Base-by-base conservation (phyloP, 2,888 invertebrate genomes). In the Polyploca ridens region DNA sequence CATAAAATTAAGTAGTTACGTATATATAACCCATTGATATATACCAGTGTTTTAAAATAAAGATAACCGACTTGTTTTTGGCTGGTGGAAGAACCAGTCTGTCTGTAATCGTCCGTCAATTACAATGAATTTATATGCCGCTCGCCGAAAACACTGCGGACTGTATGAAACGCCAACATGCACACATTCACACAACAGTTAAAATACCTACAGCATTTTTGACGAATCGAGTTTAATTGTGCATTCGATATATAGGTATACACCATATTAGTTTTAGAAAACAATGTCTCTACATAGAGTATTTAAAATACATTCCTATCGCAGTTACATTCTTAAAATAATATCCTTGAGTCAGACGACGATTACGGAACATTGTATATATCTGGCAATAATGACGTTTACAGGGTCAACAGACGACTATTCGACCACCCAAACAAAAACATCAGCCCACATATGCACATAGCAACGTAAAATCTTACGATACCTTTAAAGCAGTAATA, bases 41-140 rank as follows among this genome's bases (percentile, higher is more conserved):
- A 54, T 54, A 54, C 4, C n/a, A 49, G 54, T n/a, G 6, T 14
- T 46, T 46, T 19, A 19, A 19, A 19, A 54, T 16, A 19, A 19
- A 54, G 54, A 54, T 54, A 54, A 19, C 4, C 16, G 54, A 54
- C 54, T 54, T n/a, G 54, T 54, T 54, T 46, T 54, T 54, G 35
- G 33, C 59, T 33, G 33, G 27, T 59, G 59, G 59, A 33, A 33
- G 33, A 35, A 59, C 35, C 59, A 33, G 59, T 35, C 5, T 5
- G 59, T 35, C 5, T 5, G 35, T 35, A 33, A n/a, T 59, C 4
- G 16, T 59, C 35, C n/a, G 33, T n/a, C 33, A 14, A 35, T 33
- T 59, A 35, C 14, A 59, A 59, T 59, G 59, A 54, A 54, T 54
- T 16, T 19, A 54, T 54, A 54, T 54, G 19, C 54, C 46, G 46